These are phyloP conservation scores for Monomorium pharaonis DNA, from an alignment of 1,140 invertebrate species.

Conservation along the genomic window DNA sequence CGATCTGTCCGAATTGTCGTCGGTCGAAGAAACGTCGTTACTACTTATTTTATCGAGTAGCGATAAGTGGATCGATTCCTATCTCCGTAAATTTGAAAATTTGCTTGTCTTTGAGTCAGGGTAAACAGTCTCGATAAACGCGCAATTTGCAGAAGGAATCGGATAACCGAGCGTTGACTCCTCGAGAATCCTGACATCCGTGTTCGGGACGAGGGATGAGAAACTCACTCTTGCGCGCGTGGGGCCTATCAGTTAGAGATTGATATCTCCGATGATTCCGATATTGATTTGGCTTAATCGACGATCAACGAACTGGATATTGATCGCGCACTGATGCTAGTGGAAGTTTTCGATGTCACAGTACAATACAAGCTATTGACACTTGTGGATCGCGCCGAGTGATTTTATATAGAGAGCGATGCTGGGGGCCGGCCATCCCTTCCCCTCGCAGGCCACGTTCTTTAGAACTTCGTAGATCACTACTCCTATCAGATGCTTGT, in stretches of 20 bases:
- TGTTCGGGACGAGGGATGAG: not conserved
- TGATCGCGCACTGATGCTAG: constrained; percentile 27
- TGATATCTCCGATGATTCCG: not conserved
- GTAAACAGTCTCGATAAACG: not conserved
- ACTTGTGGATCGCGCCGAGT: constrained; percentile 72
- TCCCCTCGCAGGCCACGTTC: constrained; percentile 46
- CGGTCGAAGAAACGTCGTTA: not conserved
- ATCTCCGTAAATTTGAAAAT: not conserved
- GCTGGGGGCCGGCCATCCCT: constrained; percentile 71
- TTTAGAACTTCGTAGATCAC: constrained; percentile 49
- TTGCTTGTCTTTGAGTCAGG: not conserved
- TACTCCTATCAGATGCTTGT: constrained; percentile 38
- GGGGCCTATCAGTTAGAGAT: not conserved
- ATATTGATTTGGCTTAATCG: constrained; percentile 47
- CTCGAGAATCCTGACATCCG: not conserved
- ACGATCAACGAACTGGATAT: not conserved
- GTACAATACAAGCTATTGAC: constrained; percentile 78
- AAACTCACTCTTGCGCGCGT: not conserved
- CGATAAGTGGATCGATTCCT: not conserved
- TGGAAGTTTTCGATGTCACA: constrained; percentile 72
- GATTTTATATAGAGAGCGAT: constrained; percentile 69
- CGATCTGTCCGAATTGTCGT: not conserved
- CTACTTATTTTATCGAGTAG: not conserved
- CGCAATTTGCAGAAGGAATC: not conserved
- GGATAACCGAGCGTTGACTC: not conserved